Base-by-base conservation (phyloP, 92 coral and sea anemone genomes). In the Paragorgia papillata region DNA sequence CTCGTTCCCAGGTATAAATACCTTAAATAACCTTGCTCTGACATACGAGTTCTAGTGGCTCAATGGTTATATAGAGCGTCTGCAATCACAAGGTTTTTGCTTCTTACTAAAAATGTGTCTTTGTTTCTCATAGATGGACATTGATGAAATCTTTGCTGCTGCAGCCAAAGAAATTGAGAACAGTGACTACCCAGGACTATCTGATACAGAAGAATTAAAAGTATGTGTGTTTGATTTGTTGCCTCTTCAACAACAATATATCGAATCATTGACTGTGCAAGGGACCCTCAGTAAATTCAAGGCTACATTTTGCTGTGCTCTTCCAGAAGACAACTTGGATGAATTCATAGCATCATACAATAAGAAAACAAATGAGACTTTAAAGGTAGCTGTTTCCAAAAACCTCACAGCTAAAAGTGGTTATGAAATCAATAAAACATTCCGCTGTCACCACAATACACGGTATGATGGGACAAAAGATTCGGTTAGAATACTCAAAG, bases 361-460 rank as follows among this genome's bases (percentile, higher is more conserved):
- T 39, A 28, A 61, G 9, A 61, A 61, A 61, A 61, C 67, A 3
- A 61, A 62, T 62, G 68, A 62, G 27, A 62, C 68, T 30, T 30
- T 62, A 62, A 62, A 62, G 48, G 21, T 30, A 14, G 68, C 44
- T 31, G 48, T 62, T 2, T 62, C 68, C 10, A 62, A 34, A 62
- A 7, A 9, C 24, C 46, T 30, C 27, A 12, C 68, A 33, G 44
- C 68, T 7, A 31, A 29, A 29, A 29, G 68, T 62, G 40, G 39
- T 8, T 34, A 62, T 62, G 68, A 62, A 62, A 9, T 62, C 48
- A 62, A 62, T 34, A 62, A 62, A 30, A 62, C 68, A 33, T 62
- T 62, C 44, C 68, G 68, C 46, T 62, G 68, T 34, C 68, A 62
- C 68, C 68, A 62, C 48, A 62, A 62, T 24, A 62, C 68, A 31